Evolutionary conservation across 2,888 invertebrate genomes (phyloP).

Genomic region (Parnassius orleans): DNA sequence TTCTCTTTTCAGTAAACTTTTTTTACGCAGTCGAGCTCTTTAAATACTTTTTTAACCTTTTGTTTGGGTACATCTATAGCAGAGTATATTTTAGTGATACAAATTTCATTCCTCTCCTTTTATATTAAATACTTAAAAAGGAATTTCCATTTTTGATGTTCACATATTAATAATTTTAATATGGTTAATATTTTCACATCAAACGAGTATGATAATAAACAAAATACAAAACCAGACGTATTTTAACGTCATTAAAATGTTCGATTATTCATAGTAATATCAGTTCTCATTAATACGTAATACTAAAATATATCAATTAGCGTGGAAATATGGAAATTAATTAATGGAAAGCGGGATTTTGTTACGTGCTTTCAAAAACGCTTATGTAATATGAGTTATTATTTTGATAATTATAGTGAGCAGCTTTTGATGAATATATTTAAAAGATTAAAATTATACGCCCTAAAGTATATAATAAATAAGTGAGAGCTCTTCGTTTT

Average conservation of each 20-base stretch:
- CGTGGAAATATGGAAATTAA: constrained; percentile 25
- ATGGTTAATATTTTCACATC: constrained; percentile 8
- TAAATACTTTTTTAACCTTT: no score
- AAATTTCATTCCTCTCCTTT: no score
- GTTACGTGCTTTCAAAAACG: neutral
- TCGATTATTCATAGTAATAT: constrained; percentile 24
- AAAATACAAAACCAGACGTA: constrained; percentile 2
- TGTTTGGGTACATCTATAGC: no score
- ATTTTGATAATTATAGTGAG: constrained; percentile 2
- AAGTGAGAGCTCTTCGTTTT: no score
- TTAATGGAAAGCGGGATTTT: constrained; percentile 20
- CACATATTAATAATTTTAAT: neutral
- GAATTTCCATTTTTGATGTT: no score
- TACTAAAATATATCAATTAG: constrained; percentile 21
- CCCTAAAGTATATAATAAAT: no score
- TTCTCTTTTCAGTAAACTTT: no score
- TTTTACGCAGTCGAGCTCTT: no score
- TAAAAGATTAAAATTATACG: no score
- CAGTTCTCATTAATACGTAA: constrained; percentile 11
- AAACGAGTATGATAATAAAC: constrained; percentile 5
- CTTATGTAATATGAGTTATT: constrained; percentile 3
- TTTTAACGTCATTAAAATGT: constrained; percentile 22
- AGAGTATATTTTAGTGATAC: no score
- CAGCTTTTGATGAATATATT: no score
- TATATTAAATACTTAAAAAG: no score